Evolutionary conservation across 2,113 vertebrate genomes (phyloP), one percentile per base, ranked within the genome.

Genomic region (Calidris pygmaea): DNA sequence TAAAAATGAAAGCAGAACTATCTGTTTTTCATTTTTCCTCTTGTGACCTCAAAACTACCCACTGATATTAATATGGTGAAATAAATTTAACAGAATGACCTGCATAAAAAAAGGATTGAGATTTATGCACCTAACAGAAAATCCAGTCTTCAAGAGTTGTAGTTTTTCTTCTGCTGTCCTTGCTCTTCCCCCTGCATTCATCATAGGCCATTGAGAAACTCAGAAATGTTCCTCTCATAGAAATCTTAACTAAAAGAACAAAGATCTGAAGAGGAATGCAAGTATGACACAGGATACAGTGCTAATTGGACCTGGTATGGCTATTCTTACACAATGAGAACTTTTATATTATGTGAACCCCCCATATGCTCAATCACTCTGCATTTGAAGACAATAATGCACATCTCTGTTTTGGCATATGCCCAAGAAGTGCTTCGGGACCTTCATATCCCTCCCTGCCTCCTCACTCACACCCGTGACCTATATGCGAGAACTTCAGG

Each of bases 401-500:
- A 34, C 70, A 93, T 72, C 88, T 81, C 92, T 89, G 47, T n/a
- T 85, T 50, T 79, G 88, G 85, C 75, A 0, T 4, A 12, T 3
- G 34, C 45, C 50, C 95, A 93, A 72, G 60, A 71, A 84, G 43
- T 45, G 48, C 52, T 90, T 94, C 8, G 1, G 72, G 41, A 93
- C 59, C 83, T 93, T 65, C 34, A 55, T 74, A 82, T 81, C 67
- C 78, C 47, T 88, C 72, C 43, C 80, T 90, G 68, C 14, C 86
- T 80, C n/a, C 63, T 88, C 72, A 76, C 88, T 92, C 74, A 92
- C 80, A 87, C 52, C 66, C 65, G 2, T 94, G 96, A 96, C 91
- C 93, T 87, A 82, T 85, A 93, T 79, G 95, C 14, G 0, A 94
- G 93, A 94, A 87, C 86, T 95, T 89, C 96, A 96, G 94, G 95